Evolutionary conservation across 2,888 invertebrate species (phyloP), one percentile per base, ranked within the genome.

Genomic region (Ecliptopera silaceata): DNA sequence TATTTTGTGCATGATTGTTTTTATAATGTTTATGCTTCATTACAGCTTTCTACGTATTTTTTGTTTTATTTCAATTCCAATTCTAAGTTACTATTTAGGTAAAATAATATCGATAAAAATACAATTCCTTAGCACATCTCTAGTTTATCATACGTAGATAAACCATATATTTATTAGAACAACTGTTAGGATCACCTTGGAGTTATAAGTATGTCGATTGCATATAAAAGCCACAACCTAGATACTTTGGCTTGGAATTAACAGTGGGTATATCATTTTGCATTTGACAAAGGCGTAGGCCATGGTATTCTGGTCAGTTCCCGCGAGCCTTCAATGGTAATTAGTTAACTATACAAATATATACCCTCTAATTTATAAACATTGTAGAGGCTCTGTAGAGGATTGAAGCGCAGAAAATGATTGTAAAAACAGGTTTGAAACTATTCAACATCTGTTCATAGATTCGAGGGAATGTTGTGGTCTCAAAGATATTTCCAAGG

Each of bases 21-120:
- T 54, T 61, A 8, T 26, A 8, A 26, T 26, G 10, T 26, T 50
- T 58, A 56, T 68, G 55, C 52, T 52, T 65, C 47, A 65, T 64
- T 74, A 67, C 63, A 67, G 64, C 59, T 65, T 66, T 60, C 39
- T 58, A 56, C 43, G 48, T 57, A 41, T 59, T 44, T 65, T 65
- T 71, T 63, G 63, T 69, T 68, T 71, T 66, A 63, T 68, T 67
- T 62, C 12, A 29, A 46, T 17, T 42, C 31, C 43, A 34, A 15
- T 38, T 46, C 20, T 38, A 32, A 3, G 10, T 39, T 17, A 50
- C 4, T 17, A 47, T 22, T 13, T 5, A 5, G 22, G 8, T 47
- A 8, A 20, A 5, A 32, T 2, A n/a, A 20, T 12, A 44, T 52
- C 38, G 42, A 56, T 45, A 49, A 42, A 18, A 34, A 36, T 8